phyloP scores from a whole-genome alignment of 1,140 invertebrate species.

The Aethina tumida region DNA sequence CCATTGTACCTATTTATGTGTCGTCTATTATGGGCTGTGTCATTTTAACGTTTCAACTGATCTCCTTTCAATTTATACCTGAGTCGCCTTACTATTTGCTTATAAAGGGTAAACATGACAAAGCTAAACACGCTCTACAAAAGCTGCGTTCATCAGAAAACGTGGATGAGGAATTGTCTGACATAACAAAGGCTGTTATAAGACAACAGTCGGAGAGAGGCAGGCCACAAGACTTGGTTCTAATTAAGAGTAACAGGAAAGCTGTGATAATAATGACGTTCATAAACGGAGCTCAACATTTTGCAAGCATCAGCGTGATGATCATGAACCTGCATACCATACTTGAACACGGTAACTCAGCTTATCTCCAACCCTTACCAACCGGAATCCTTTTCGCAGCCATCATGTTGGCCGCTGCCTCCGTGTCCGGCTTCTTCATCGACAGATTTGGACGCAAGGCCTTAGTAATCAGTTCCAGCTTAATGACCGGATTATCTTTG shows the following conservation, averaged over 20 bases:
- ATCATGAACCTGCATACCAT: slow-evolving; percentile 45
- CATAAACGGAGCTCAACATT: slow-evolving; percentile 44
- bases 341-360: slow-evolving; percentile 33
- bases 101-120: slow-evolving; percentile 31
- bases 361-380: slow-evolving; percentile 18
- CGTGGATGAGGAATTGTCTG: slow-evolving; percentile 37
- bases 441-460: slow-evolving; percentile 37
- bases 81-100: slow-evolving; percentile 8
- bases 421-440: slow-evolving; percentile 30
- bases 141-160: slow-evolving; percentile 40
- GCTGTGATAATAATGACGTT: slow-evolving; percentile 30
- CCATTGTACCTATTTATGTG: slow-evolving; percentile 3
- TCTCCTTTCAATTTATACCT: slow-evolving; percentile 7
- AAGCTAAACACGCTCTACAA: slow-evolving; percentile 40
- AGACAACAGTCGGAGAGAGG: slow-evolving; percentile 23
- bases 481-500: slow-evolving; percentile 17
- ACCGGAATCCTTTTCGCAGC: slow-evolving; percentile 37
- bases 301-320: slow-evolving; percentile 40
- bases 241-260: slow-evolving; percentile 24
- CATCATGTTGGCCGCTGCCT: slow-evolving; percentile 27
- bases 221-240: slow-evolving; percentile 20
- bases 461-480: slow-evolving; percentile 31
- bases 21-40: slow-evolving; percentile 3
- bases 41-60: slow-evolving; percentile 7
- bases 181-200: slow-evolving; percentile 30